Evolutionary conservation across 2,888 invertebrate species (phyloP), one percentile per base, ranked within the genome.

Genomic region (Matsumyia berberina): DNA sequence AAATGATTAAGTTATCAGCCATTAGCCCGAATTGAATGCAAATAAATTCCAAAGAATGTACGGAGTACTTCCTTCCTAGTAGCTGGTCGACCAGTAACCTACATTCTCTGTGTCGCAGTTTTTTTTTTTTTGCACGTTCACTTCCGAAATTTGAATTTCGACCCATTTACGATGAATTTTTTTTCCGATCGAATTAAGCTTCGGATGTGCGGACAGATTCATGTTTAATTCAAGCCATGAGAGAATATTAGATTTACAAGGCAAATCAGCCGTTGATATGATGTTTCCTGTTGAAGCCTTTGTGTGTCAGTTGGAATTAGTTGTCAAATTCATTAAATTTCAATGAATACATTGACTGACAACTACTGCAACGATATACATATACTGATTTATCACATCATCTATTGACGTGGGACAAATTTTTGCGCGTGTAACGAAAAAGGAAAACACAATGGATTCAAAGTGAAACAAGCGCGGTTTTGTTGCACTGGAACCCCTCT

Each of bases 1-100:
- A 57, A 70, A 15, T 49, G 70, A 70, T 70, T 58, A 70, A 58
- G 24, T 70, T 70, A 70, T 70, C 70, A 24, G 70, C 11, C 57
- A 12, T 35, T 46, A 11, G 58, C 35, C 58, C 57, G 46, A 51
- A 12, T 57, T 8, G 58, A 70, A 58, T 58, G 70, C 46, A 70
- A 70, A 70, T 69, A 57, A 69, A 67, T 67, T 67, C 67, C 42
- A 53, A 8, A 19, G 19, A 67, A 51, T 31, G 51, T 37, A 5
- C 12, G 17, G 1, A 3, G 37, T 64, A 42, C 55, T 67, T 53
- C 67, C 39, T 67, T 67, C 53, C 53, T 67, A 53, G 53, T 67
- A 19, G 5, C 12, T 19, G n/a, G 4, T 12, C 29, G 19, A 5
- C 17, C 15, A 12, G 51, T 42, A 62, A 62, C 62, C 62, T 33